A percentile compares a stretch with the other conserved stretches of the same genome.
phyloP scores from a whole-genome alignment of 2,797 vertebrate genomes.

The Pseudochaenichthys georgianus region DNA sequence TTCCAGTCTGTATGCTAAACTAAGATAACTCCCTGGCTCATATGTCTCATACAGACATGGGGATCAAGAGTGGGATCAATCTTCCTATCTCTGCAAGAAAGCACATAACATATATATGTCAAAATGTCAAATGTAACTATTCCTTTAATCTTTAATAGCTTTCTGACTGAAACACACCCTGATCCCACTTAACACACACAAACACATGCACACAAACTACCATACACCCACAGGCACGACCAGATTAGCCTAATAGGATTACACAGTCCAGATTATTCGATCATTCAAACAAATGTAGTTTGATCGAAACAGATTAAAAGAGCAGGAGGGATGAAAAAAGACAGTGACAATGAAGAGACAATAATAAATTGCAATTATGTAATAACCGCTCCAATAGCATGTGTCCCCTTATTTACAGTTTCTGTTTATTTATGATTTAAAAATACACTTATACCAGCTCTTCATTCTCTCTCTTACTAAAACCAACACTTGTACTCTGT shows the following conservation, averaged over 20 bases:
- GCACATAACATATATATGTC: neutral
- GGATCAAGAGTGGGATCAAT: too few species aligned
- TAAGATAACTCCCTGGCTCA: too few species aligned
- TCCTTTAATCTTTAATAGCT: too few species aligned
- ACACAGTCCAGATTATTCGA: slow-evolving; percentile 74
- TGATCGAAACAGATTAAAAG: slow-evolving; percentile 48
- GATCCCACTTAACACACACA: too few species aligned
- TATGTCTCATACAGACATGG: too few species aligned
- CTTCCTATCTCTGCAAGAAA: neutral
- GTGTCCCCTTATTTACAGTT: neutral
- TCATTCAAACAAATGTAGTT: slow-evolving; percentile 62
- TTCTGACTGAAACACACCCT: too few species aligned
- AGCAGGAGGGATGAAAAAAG: slow-evolving; percentile 10
- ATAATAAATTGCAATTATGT: neutral
- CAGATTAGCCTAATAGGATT: slow-evolving; percentile 78
- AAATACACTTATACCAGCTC: neutral
- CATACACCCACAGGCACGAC: slow-evolving; percentile 25
- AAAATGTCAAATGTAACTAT: neutral
- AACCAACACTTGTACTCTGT: neutral
- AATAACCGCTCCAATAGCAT: neutral
- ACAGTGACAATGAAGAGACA: neutral
- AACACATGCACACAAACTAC: neutral
- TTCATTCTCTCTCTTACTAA: neutral
- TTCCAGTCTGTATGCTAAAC: too few species aligned
- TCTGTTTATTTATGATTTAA: slow-evolving; percentile 5